phyloP scores from a whole-genome alignment of 1,140 invertebrate genomes.

The Branchinecta lynchi region DNA sequence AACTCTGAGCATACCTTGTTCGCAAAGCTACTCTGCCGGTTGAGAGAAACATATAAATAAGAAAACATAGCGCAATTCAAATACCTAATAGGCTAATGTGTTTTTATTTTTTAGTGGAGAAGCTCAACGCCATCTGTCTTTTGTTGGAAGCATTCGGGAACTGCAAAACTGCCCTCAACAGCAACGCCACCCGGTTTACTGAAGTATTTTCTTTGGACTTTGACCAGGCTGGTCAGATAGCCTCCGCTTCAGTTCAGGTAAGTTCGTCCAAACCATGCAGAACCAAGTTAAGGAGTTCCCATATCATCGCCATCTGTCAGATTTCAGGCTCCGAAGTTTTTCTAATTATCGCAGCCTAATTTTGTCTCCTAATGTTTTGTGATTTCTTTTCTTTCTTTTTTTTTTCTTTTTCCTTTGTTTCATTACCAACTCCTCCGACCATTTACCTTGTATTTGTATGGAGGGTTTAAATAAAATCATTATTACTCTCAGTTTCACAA shows the following conservation, averaged over 20 bases:
- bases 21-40: too few relatives aligned
- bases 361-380: too few relatives aligned
- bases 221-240: conserved; percentile 73
- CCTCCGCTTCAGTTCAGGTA: conserved; percentile 72
- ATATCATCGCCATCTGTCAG: background rate
- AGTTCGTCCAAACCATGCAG: conserved; percentile 20
- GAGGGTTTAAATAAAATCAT: too few relatives aligned
- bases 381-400: too few relatives aligned
- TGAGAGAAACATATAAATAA: too few relatives aligned
- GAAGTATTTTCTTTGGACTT: conserved; percentile 79
- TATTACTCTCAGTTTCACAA: too few relatives aligned
- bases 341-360: too few relatives aligned
- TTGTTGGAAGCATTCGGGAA: conserved; percentile 81
- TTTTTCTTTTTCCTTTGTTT: too few relatives aligned
- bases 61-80: background rate
- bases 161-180: conserved; percentile 57
- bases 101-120: conserved; percentile 44
- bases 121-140: conserved; percentile 61
- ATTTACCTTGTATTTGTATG: too few relatives aligned
- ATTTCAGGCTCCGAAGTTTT: too few relatives aligned
- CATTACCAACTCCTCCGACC: too few relatives aligned
- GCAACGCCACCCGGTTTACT: conserved; percentile 72
- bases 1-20: too few relatives aligned
- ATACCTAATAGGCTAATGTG: background rate
- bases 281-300: background rate